A percentile compares a stretch with the other conserved stretches of the same genome.
These are phyloP conservation scores for Meloidogyne exigua DNA, from an alignment of 1,140 invertebrate species.

Conservation along the genomic window DNA sequence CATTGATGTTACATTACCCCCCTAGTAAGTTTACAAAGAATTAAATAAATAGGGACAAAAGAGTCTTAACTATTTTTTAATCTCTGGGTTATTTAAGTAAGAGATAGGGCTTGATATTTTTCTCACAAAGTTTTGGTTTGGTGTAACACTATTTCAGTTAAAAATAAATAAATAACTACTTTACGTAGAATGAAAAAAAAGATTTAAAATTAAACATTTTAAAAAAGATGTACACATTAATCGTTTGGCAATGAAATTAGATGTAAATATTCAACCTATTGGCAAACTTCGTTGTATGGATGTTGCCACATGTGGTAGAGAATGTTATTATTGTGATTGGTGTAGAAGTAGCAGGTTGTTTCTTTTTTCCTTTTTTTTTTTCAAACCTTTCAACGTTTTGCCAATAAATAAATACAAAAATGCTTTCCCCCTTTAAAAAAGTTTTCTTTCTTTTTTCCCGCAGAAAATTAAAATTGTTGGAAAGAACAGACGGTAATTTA, in stretches of 20 bases:
- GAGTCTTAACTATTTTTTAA: no score
- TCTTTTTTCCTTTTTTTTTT: not conserved
- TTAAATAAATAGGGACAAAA: no score
- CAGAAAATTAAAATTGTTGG: constrained; percentile 59
- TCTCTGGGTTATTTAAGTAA: no score
- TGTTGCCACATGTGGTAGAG: constrained; percentile 60
- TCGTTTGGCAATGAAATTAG: constrained; percentile 58
- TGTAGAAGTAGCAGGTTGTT: constrained; percentile 53
- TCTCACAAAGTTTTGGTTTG: no score
- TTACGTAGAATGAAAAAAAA: no score
- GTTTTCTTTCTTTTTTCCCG: not conserved
- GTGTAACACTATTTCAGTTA: no score
- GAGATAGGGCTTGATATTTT: no score
- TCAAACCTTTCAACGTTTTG: no score
- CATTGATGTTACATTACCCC: constrained; percentile 61
- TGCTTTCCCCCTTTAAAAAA: no score
- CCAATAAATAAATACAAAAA: no score
- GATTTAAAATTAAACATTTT: no score
- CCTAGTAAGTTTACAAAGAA: constrained; percentile 32
- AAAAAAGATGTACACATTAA: constrained; percentile 59
- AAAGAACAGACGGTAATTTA: constrained; percentile 63
- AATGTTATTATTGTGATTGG: constrained; percentile 64
- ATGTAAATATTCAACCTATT: constrained; percentile 58
- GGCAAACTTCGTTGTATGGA: constrained; percentile 63
- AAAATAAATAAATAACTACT: no score